Base-by-base conservation (phyloP, 2,888 invertebrate species). In the Podabrus alpinus region DNA sequence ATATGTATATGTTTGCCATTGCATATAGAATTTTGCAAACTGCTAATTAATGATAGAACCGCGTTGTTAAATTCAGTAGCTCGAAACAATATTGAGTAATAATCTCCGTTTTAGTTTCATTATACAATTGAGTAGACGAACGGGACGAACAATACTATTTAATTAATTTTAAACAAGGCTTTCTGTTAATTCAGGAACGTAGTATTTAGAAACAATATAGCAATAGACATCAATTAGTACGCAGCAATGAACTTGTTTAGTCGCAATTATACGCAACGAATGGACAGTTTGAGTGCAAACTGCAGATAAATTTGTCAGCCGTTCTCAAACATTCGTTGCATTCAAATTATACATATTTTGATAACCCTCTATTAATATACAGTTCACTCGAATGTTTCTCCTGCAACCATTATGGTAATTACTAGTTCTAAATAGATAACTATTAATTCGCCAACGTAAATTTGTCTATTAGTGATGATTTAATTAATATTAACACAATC, bases 201-300 rank as follows among this genome's bases (percentile, higher is more conserved):
- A 73, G 78, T 84, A 84, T 86, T 86, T 85, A 85, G 86, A 86
- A 86, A 86, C 86, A 86, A 86, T 86, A 85, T 86, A 84, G 86
- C 86, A 86, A 87, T 86, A 86, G 86, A 84, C 86, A 85, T 86
- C 86, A 87, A 87, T 87, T 87, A 87, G 86, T 85, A 86, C 86
- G 87, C 86, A 85, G 86, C 85, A 84, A 82, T 87, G 87, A 85
- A 86, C 86, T 86, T 86, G 87, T 87, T 86, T 86, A 85, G 86
- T 86, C 84, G 84, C 86, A 87, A 87, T 87, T 87, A 86, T 86
- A 86, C 86, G 86, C 87, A 86, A 85, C 86, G 85, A 85, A 85
- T 84, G 86, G 84, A 83, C 83, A 82, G 80, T 82, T 82, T 80
- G 85, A 82, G 84, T 86, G 86, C 86, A 83, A 83, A 82, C 80